A percentile compares a stretch with the other conserved stretches of the same genome.
phyloP scores from a whole-genome alignment of 2,113 vertebrate species.

The Pelvicachromis taeniatus region DNA sequence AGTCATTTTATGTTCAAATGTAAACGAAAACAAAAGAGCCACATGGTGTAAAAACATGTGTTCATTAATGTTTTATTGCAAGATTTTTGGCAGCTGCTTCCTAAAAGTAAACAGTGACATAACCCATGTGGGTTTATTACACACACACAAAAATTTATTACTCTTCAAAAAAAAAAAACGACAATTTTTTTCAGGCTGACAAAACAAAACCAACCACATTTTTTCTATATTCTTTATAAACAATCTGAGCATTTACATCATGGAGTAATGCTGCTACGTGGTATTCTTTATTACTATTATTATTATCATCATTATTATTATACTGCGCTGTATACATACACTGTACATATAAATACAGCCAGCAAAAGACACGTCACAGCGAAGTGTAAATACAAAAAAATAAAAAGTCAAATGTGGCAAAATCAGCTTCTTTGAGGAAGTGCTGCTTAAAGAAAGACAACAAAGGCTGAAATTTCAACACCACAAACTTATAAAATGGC shows the following conservation, averaged over 20 bases:
- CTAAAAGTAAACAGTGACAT: background rate
- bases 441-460: background rate
- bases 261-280: background rate
- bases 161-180: background rate
- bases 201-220: too few species aligned
- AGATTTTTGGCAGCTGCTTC: background rate
- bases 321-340: background rate
- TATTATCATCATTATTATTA: background rate
- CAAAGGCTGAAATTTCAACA: background rate
- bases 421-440: background rate
- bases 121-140: background rate
- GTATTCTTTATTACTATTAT: background rate
- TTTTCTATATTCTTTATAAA: background rate
- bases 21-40: background rate
- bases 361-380: background rate
- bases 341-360: background rate
- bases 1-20: background rate
- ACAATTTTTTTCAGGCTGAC: fast-evolving
- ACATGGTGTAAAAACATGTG: background rate
- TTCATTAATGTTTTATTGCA: background rate
- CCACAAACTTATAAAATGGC: background rate
- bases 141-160: background rate
- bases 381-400: background rate
- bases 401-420: background rate
- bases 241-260: background rate